Evolutionary conservation across 2,797 vertebrate species (phyloP), one percentile per base, ranked within the genome.

Genomic region (Jordanella pulchra): DNA sequence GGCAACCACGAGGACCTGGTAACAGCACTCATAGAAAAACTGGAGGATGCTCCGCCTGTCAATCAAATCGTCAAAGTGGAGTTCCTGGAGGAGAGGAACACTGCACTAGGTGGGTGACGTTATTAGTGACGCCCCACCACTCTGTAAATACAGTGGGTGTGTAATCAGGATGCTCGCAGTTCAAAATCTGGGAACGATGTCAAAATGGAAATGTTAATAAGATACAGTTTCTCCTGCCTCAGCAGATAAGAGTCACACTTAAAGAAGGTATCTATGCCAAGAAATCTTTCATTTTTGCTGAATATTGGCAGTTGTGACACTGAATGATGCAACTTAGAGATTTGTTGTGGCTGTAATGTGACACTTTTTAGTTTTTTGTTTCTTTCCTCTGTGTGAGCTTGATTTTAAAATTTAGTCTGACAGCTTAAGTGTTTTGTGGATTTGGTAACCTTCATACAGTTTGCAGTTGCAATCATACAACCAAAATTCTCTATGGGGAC

Each of bases 51-150:
- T 0, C 96, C 97, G 0, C 96, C 96, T 0, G 91, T 95, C 91
- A 98, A 98, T 94, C 97, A 99, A 86, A 94, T 97, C 28, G 93
- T 99, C 75, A 98, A 95, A 85, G 95, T 99, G 92, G 98, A 99
- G 89, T 95, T 99, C 87, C 92, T 99, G 84, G 97, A 97, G 76
- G 97, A 99, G 89, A 95, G 96, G 90, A 99, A 84, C 91, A 99
- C 98, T 0, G 97, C 97, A 56, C 84, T 99, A 81, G 98, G 98
- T 99, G 94, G 73, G 92, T 86, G 85, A 84, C 28, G 68, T 69
- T 55, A 35, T 75, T 61, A 65, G 71, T 69, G 50, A 75, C 72
- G 67, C 71, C 77, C 63, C 10, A 21, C 51, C 47, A 35, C 75
- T 80, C 76, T 55, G 78, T n/a, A 10, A 78, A 79, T 48, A 3